phyloP scores from a whole-genome alignment of 1,140 invertebrate species.

The Drosophila azteca region DNA sequence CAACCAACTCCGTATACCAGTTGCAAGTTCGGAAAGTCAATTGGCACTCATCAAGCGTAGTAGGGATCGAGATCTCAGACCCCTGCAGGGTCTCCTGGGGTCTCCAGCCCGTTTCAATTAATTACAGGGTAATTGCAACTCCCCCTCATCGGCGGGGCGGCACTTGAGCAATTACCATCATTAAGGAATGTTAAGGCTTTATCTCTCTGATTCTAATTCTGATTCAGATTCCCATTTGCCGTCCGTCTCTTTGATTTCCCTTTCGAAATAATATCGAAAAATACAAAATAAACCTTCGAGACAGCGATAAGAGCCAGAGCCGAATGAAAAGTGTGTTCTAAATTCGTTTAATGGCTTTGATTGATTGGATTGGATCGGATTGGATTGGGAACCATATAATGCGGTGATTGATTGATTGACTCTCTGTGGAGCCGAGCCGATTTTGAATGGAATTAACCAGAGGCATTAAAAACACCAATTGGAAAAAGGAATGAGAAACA shows the following conservation, averaged over 20 bases:
- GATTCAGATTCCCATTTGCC: conserved; percentile 14
- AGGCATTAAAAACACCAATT: conserved; percentile 17
- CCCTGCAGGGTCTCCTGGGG: conserved; percentile 7
- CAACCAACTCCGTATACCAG: too few species aligned
- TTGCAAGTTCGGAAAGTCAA: conserved; percentile 45
- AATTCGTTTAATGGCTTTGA: conserved; percentile 49
- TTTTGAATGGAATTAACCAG: conserved; percentile 44
- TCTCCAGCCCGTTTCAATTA: conserved; percentile 29
- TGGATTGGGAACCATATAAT: conserved; percentile 30
- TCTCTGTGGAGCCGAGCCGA: conserved; percentile 18
- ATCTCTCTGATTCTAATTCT: conserved; percentile 36
- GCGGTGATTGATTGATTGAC: conserved; percentile 58
- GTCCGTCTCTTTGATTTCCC: conserved; percentile 41
- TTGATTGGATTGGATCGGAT: conserved; percentile 48
- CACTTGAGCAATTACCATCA: conserved; percentile 31
- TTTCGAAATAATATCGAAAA: conserved; percentile 15
- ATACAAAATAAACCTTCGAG: conserved; percentile 19
- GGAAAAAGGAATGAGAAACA: conserved; percentile 23
- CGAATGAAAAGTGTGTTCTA: conserved; percentile 41
- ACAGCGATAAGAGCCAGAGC: conserved; percentile 25
- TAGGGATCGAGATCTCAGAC: too few species aligned
- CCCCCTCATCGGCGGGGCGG: conserved; percentile 17
- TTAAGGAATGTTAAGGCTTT: conserved; percentile 19
- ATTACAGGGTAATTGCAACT: conserved; percentile 53
- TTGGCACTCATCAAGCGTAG: conserved; percentile 22